Evolutionary conservation across 1,140 invertebrate species (phyloP).

Genomic region (Formica exsecta): DNA sequence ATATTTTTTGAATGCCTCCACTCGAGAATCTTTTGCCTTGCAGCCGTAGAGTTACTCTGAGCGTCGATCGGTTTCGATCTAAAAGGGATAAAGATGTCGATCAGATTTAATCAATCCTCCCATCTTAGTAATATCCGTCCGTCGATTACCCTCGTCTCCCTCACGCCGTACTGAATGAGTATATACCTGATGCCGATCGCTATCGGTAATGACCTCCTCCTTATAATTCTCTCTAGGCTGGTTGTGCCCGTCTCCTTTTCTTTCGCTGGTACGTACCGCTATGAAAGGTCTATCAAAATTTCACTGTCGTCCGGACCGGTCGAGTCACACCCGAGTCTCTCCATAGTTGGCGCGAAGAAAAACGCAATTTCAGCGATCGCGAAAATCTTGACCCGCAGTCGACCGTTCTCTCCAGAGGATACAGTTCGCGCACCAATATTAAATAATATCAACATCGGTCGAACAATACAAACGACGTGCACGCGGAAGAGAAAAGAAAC

Average conservation of each 20-base stretch:
- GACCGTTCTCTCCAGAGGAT: not conserved
- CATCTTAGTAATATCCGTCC: slow-evolving; percentile 45
- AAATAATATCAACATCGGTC: slow-evolving; percentile 14
- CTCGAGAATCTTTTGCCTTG: not conserved
- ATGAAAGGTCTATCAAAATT: slow-evolving; percentile 52
- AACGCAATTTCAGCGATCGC: slow-evolving; percentile 16
- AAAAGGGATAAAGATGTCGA: slow-evolving; percentile 53
- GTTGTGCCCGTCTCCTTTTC: slow-evolving; percentile 33
- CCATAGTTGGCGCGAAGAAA: not conserved
- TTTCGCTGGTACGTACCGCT: slow-evolving; percentile 47
- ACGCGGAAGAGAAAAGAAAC: not conserved
- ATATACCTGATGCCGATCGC: slow-evolving; percentile 65
- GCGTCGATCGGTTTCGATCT: slow-evolving; percentile 41
- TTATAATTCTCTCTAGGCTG: slow-evolving; percentile 22
- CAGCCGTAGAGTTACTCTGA: not conserved
- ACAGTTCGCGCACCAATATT: slow-evolving; percentile 43
- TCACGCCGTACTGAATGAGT: slow-evolving; percentile 32
- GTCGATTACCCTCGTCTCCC: slow-evolving; percentile 37
- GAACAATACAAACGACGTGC: slow-evolving; percentile 47
- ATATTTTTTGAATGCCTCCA: not conserved
- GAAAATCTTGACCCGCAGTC: slow-evolving; percentile 10
- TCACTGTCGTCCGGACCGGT: slow-evolving; percentile 60
- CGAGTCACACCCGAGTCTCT: slow-evolving; percentile 55
- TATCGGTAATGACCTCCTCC: slow-evolving; percentile 65
- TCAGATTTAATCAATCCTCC: slow-evolving; percentile 37